Evolutionary conservation across 2,888 invertebrate species (phyloP), one percentile per base, ranked within the genome.

Genomic region (Apantesis nais): DNA sequence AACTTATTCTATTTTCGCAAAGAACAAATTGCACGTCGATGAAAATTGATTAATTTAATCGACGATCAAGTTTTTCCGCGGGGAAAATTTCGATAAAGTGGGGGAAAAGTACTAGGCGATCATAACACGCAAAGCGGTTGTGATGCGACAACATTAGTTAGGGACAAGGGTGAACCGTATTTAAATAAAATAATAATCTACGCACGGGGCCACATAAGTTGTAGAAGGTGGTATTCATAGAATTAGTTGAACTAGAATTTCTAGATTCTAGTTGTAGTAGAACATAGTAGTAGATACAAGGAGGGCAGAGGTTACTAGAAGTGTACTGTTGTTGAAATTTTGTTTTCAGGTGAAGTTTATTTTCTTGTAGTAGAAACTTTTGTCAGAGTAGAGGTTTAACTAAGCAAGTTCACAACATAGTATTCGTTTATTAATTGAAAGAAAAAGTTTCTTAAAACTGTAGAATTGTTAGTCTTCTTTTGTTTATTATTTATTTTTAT

Each of bases 101-200:
- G 91, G 91, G 91, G 90, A 92, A 91, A 89, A 84, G 78, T 87
- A 92, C 91, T 79, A 92, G 91, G 92, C 76, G 9, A 19, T 2
- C 85, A 93, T 83, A 74, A 81, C 31, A 55, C 11, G 16, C 0
- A 29, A 73, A 81, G 83, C 84, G 76, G 48, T 83, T 29, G 62
- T 41, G 12, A 66, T 41, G 19, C 31, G 29, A 55, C 64, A 67
- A 74, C 72, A 74, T 78, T 77, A 72, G 70, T 69, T 77, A 74
- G 74, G 78, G 65, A 71, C 68, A 63, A 78, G 78, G 81, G 74
- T 74, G 79, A 83, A 60, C 64, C 75, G 71, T 78, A 79, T 90
- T 92, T 89, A 89, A 90, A 90, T 90, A 90, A 90, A 90, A 90
- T 89, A 92, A 92, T 91, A 92, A 91, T 90, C 87, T 89, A 73